Base-by-base conservation (phyloP, 2,797 vertebrate genomes). In the Ataeniobius toweri region DNA sequence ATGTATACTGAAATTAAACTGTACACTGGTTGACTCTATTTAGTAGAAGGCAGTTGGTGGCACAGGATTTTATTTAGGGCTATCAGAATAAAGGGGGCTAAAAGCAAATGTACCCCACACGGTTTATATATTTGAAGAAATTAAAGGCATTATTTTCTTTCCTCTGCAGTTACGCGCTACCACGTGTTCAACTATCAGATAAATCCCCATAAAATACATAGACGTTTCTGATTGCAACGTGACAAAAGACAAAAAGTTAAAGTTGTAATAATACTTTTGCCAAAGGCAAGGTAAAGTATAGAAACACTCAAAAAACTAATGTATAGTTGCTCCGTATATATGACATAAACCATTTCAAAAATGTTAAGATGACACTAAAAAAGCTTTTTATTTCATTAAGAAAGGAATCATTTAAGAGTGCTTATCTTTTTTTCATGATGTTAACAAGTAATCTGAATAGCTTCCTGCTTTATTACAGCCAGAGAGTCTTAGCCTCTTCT, bases 401-500 rank as follows among this genome's bases (percentile, higher is more conserved):
- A 68, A 44, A n/a, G 65, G 24, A 67, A 10, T 0, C 7, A 20
- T 65, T 12, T 12, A 9, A n/a, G 8, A 56, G 2, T 24, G 8
- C 22, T 41, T 63, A 5, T 44, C 14, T 68, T 24, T 20, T 53
- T 53, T 10, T 65, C 20, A 16, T 48, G 20, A 77, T 3, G 0
- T 2, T 31, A 69, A 51, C 20, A 73, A 3, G 26, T 56, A 26
- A 59, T 71, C 39, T 46, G 20, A 44, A 58, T 24, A 71, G 1
- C 74, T 58, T 41, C 5, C 46, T 50, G 24, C 67, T 74, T 82
- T 48, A 24, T 36, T 58, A n/a, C 46, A 91, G 90, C 36, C 92
- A 88, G 55, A 50, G 83, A 83, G 89, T 92, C 93, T 36, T 96
- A 79, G 91, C 91, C 92, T 88, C 85, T 78, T 83, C 86, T 91